Conservation (phyloP, 2,113 vertebrate genomes). For the Paramormyrops kingsleyae region DNA sequence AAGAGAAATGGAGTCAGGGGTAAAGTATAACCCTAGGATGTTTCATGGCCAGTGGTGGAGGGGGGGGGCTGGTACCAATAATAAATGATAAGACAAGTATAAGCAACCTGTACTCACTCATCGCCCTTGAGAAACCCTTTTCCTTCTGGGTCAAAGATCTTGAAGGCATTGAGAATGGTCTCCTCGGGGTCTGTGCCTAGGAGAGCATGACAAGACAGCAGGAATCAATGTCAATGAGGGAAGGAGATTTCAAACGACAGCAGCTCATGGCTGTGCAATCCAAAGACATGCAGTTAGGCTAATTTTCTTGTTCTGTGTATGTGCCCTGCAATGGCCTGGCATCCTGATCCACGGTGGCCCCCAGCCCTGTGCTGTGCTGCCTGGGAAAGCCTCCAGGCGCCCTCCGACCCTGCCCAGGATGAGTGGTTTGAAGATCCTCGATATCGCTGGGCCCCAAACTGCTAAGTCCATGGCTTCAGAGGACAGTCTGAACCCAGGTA, state of each 20-base stretch:
- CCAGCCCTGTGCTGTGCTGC: background rate
- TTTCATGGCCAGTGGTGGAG: background rate
- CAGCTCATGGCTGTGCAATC: background rate
- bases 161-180: constrained; percentile 82
- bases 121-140: constrained; percentile 79
- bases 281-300: background rate
- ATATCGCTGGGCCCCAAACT: background rate
- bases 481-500: background rate
- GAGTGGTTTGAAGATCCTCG: background rate
- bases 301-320: background rate
- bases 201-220: constrained; percentile 29
- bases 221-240: background rate
- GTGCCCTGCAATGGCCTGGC: background rate
- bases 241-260: background rate
- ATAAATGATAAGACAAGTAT: background rate
- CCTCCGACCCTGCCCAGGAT: background rate
- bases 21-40: background rate
- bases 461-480: background rate
- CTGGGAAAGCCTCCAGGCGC: background rate
- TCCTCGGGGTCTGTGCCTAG: constrained; percentile 84
- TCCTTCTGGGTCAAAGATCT: constrained; percentile 80
- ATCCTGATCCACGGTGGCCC: background rate
- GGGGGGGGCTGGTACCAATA: background rate
- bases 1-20: background rate
- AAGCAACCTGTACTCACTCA: constrained; percentile 63